Conservation (phyloP, 2,888 invertebrate species). For the Agonopterix alstromeriana region DNA sequence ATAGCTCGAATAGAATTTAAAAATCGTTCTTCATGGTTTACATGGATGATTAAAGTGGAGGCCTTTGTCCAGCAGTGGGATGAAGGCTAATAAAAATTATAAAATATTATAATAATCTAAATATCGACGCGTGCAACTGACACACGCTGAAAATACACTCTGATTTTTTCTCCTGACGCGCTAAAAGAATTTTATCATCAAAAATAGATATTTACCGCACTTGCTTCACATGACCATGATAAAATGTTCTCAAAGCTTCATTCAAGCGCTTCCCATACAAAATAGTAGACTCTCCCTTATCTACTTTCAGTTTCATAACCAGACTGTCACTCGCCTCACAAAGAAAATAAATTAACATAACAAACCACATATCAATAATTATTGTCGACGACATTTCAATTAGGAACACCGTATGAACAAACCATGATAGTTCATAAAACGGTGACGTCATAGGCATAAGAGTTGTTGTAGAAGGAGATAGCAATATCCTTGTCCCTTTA, state of each 20-base stretch:
- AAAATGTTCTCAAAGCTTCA: conserved; percentile 31
- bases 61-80: too few relatives aligned
- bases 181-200: not conserved
- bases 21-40: too few relatives aligned
- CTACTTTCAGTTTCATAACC: conserved; percentile 23
- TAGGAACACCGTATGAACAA: conserved; percentile 38
- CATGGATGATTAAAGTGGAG: too few relatives aligned
- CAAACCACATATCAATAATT: conserved; percentile 47
- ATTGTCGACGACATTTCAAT: conserved; percentile 29
- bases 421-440: conserved; percentile 41
- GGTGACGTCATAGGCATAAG: conserved; percentile 50
- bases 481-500: conserved; percentile 29
- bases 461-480: conserved; percentile 41
- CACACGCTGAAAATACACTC: too few relatives aligned
- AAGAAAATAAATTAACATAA: conserved; percentile 35
- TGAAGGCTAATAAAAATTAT: too few relatives aligned
- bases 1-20: too few relatives aligned
- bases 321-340: conserved; percentile 34
- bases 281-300: conserved; percentile 17
- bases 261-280: conserved; percentile 33
- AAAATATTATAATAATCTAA: too few relatives aligned
- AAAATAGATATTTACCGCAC: conserved; percentile 31
- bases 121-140: too few relatives aligned
- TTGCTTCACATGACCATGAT: conserved; percentile 31
- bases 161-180: not conserved